These are phyloP conservation scores for Masticophis lateralis DNA, from an alignment of 2,797 vertebrate genomes.

Conservation along the genomic window DNA sequence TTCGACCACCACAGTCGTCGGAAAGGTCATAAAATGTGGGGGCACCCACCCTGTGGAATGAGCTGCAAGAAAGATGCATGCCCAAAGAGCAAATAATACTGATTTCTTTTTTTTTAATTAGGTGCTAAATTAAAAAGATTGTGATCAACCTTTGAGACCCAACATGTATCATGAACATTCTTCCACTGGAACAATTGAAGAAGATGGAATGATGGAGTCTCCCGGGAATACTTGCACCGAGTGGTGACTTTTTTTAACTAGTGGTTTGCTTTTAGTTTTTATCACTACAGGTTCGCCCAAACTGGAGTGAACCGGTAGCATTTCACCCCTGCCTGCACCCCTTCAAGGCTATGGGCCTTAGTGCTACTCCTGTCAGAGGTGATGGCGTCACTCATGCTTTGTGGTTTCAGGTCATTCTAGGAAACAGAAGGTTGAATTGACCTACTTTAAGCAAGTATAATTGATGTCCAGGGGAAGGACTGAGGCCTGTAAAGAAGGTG, in stretches of 20 bases:
- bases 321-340: neutral
- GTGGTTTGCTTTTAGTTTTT: too few species aligned
- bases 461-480: conserved; percentile 30
- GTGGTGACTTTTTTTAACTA: too few species aligned
- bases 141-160: neutral
- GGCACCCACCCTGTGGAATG: too few species aligned
- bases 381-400: neutral
- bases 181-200: neutral
- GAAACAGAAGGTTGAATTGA: neutral
- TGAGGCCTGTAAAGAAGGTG: conserved; percentile 42
- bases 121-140: neutral
- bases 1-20: too few species aligned
- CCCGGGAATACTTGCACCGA: neutral
- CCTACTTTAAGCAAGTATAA: neutral
- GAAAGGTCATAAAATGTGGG: too few species aligned
- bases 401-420: neutral
- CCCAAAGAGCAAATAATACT: neutral
- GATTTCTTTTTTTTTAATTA: neutral
- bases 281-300: too few species aligned
- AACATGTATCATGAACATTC: neutral
- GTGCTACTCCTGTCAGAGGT: neutral
- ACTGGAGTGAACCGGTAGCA: too few species aligned
- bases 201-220: neutral
- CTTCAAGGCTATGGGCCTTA: too few species aligned
- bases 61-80: neutral